These are phyloP conservation scores for Nothoprocta pentlandii DNA, from an alignment of 2,113 vertebrate genomes.

Conservation along the genomic window DNA sequence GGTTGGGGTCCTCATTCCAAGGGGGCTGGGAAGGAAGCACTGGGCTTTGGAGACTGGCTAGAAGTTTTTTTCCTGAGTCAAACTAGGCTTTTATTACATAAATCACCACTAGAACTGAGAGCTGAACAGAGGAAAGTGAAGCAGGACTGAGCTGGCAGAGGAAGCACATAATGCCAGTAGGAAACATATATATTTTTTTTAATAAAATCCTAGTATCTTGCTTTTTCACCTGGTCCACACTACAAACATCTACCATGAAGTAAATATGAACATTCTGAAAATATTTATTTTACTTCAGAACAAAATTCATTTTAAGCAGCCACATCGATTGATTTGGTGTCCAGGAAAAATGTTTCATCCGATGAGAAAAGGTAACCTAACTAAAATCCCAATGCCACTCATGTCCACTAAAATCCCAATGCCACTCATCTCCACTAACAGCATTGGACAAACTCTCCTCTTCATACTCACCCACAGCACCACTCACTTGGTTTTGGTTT, in stretches of 20 bases:
- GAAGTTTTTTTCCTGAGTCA: background rate
- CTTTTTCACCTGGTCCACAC: background rate
- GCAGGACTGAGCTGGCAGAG: background rate
- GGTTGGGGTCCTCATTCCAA: background rate
- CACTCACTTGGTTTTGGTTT: background rate
- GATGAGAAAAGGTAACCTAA: background rate
- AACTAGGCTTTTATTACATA: background rate
- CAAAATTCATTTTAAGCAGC: background rate
- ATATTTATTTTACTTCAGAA: background rate
- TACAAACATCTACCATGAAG: background rate
- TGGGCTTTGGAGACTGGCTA: background rate
- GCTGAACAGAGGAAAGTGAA: background rate
- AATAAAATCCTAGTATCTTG: background rate
- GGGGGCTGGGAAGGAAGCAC: background rate
- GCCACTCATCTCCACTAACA: background rate
- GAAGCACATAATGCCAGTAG: background rate
- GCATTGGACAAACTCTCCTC: background rate
- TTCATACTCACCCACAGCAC: background rate
- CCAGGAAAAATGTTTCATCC: background rate
- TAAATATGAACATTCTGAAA: background rate
- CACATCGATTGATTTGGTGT: background rate
- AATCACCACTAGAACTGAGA: background rate
- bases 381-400: background rate
- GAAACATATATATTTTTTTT: background rate
- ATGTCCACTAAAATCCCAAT: background rate